Evolutionary conservation across 2,113 vertebrate species (phyloP), one percentile per base, ranked within the genome.

Genomic region (Petaurus breviceps): DNA sequence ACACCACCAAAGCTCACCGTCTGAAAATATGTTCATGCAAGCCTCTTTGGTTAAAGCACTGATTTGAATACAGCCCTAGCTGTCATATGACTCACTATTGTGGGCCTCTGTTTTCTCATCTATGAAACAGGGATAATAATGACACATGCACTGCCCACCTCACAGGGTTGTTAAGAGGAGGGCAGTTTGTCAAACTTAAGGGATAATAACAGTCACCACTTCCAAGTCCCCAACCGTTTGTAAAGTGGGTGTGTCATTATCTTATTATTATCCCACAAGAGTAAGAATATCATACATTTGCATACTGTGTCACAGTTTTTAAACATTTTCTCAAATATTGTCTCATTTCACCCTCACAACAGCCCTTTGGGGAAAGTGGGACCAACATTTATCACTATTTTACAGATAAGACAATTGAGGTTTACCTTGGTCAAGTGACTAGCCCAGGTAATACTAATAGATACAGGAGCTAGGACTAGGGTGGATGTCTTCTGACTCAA

Each of bases 11-110:
- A 5, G 91, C 90, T 91, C 89, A 89, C 51, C 51, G 16, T 91
- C 89, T 94, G n/a, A 96, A 93, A 94, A 96, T 68, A 92, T n/a
- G 91, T 94, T 57, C 92, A 49, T 4, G 91, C 31, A 28, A 91
- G 92, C 49, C 47, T 95, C 19, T 0, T 84, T 96, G 95, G 92
- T 96, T 96, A 93, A 0, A 93, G 89, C 43, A 37, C 47, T 93
- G 2, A 14, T 61, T 94, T 90, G 89, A 95, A 51, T 24, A n/a
- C 47, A 53, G 77, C 92, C 55, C 93, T 90, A 95, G 92, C 92
- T 12, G 43, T 84, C 16, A 22, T 23, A 43, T 84, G 68, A 43
- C n/a, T 84, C 37, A 43, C 7, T 43, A 1, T 8, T 43, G 19
- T 23, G 19, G n/a, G n/a, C 19, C 37, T 43, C 68, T 84, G n/a